Evolutionary conservation across 2,888 invertebrate genomes (phyloP), one percentile per base, ranked within the genome.

Genomic region (Cyclophora albipunctata): DNA sequence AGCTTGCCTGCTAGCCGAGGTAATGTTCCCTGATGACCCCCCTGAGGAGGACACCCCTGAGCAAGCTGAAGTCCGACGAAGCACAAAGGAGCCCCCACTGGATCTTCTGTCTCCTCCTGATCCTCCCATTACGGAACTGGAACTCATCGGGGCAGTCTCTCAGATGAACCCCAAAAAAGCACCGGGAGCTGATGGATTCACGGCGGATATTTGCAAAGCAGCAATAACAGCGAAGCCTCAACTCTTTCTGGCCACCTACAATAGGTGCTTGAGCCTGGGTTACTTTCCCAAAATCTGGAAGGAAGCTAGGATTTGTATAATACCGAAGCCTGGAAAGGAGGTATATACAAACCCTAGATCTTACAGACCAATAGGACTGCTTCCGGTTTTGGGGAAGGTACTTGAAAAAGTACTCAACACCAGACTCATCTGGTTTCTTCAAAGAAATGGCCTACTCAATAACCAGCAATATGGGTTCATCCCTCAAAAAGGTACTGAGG

Each of bases 81-180:
- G 7, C 20, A 5, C 7, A 1, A 2, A 41, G 51, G 20, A 51
- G 45, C 5, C 7, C 3, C 3, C 41, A 41, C 7, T 41, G 3
- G 42, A 3, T 4, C 7, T 0, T 3, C 34, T 7, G 0, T 41
- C 42, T 42, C 42, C 42, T 2, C 40, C 48, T 5, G 55, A 58
- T 5, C 57, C 58, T 6, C 53, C 51, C 0, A 57, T 60, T 42
- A 62, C 59, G 2, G 34, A 5, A 4, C 33, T 1, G 0, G 57
- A 54, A 3, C 47, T 55, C 0, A 40, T 7, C 6, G 0, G 33
- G 1, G 45, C 50, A 2, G 0, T 3, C 0, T 0, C n/a, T 3
- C 34, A 34, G 0, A 48, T 54, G 4, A 57, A 51, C 37, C 50
- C 48, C 0, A 57, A 51, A 33, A 57, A 57, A 7, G 54, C 57